Base-by-base conservation (phyloP, 2,888 invertebrate genomes). In the Gnatocerus cornutus region DNA sequence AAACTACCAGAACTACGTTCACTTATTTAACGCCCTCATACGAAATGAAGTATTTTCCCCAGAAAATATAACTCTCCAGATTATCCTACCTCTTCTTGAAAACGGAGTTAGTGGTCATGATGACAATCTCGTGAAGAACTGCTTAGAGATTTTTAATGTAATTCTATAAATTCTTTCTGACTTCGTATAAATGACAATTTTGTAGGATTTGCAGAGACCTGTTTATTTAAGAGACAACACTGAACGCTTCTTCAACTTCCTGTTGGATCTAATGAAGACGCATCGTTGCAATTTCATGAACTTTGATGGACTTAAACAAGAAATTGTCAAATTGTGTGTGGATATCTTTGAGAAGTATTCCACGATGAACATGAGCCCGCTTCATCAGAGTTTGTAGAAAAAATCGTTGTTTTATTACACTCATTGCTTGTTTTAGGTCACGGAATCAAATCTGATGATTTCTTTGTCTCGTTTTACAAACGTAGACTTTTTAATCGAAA, bases 211-310 rank as follows among this genome's bases (percentile, higher is more conserved):
- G 10, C 45, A 71, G 4, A 48, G 71, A 16, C 50, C 52, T 13
- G 59, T 75, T 50, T 52, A 21, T 6, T 29, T 74, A 8, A 64
- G 37, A 13, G 41, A 69, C n/a, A 61, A 74, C 50, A 73, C 66
- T 8, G 68, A 69, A 33, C 16, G 56, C 1, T 45, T 73, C 4
- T 65, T 76, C 10, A 58, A 68, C n/a, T 45, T 72, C n/a, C 61
- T 80, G 4, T 65, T 78, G 13, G 73, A 71, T n/a, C 69, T 80
- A n/a, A 76, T 82, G 73, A 74, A 77, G 53, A 72, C 74, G 55
- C 73, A 71, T 68, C 66, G 83, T 46, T 79, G 78, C 67, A 78
- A 73, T 4, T 81, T 82, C 71, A 65, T 80, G n/a, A 74, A 78
- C 10, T 83, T 81, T 72, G 72, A 79, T 27, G 41, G 58, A 21